Base-by-base conservation (phyloP, 2,113 vertebrate species). In the Riparia riparia region DNA sequence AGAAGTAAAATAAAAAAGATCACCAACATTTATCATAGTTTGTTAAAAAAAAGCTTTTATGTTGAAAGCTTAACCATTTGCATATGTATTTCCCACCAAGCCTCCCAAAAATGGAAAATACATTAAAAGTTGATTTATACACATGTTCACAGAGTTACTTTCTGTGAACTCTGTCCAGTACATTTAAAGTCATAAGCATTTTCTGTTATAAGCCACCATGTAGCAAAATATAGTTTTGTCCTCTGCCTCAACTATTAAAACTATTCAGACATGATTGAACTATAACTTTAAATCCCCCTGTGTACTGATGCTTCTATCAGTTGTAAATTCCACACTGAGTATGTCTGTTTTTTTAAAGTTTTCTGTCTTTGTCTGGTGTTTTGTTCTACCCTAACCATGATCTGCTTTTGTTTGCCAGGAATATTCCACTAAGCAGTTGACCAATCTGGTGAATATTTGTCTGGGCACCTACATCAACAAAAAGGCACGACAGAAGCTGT, bases 391-490 rank as follows among this genome's bases (percentile, higher is more conserved):
- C 12, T 95, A 82, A 95, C 31, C 31, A 11, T 83, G 20, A 64
- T 95, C 68, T 97, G 72, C 77, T 97, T 96, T 89, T 95, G 57
- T 97, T 97, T 97, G 81, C 45, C 97, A 99, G 99, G 99, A 99
- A 76, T 99, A 99, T 97, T 99, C 99, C 87, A 99, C 99, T 88
- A 99, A 99, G 98, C 99, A 99, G 98, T 95, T 99, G 68, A 99
- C 98, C 80, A 99, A 99, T 94, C 95, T 99, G 98, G 99, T 99
- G 93, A 99, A 99, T 68, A 99, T 99, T 90, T 99, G 99, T 90
- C 98, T 99, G 94, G 99, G 99, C 73, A 99, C 99, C 19, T 99
- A 99, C 95, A 99, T 99, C 97, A 99, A 99, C 98, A 99, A 99
- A 96, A 99, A 99, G 96, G 99, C 99, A 66, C 98, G 99, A 93